Conservation (phyloP, 1,140 invertebrate species). For the Eupristina koningsbergeri region DNA sequence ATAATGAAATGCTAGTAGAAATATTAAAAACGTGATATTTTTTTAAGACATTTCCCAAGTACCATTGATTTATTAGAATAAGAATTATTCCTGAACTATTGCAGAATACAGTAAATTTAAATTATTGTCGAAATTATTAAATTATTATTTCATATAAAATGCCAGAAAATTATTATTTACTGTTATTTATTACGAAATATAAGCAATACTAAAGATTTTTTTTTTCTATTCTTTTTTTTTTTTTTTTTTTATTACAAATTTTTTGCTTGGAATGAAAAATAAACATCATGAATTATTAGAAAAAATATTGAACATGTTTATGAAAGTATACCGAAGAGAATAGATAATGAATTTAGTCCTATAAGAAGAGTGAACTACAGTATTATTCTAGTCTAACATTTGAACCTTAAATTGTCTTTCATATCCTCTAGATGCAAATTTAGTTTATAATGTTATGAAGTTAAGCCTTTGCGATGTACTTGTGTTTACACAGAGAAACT, state of each 20-base stretch:
- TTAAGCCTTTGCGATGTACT: constrained; percentile 1
- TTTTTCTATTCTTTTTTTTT: no score
- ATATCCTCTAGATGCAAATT: constrained; percentile 22
- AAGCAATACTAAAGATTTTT: background rate
- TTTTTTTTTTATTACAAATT: background rate
- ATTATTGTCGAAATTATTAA: background rate
- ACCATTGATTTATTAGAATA: background rate
- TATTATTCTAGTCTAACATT: background rate
- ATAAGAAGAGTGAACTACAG: background rate
- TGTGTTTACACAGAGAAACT: background rate
- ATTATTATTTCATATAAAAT: constrained; percentile 12
- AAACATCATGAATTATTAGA: background rate
- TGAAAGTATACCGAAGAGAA: background rate
- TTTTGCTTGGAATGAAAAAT: background rate
- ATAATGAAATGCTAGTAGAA: no score
- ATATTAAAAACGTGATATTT: background rate
- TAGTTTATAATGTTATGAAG: constrained; percentile 16
- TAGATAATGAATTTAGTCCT: background rate
- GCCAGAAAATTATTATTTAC: no score
- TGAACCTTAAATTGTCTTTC: constrained; percentile 24
- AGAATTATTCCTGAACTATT: background rate
- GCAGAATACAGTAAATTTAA: background rate
- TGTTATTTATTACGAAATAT: background rate
- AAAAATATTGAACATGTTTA: background rate
- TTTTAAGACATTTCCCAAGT: background rate